Evolutionary conservation across 2,888 invertebrate species (phyloP), one percentile per base, ranked within the genome.

Genomic region (Diarsia dahlii): DNA sequence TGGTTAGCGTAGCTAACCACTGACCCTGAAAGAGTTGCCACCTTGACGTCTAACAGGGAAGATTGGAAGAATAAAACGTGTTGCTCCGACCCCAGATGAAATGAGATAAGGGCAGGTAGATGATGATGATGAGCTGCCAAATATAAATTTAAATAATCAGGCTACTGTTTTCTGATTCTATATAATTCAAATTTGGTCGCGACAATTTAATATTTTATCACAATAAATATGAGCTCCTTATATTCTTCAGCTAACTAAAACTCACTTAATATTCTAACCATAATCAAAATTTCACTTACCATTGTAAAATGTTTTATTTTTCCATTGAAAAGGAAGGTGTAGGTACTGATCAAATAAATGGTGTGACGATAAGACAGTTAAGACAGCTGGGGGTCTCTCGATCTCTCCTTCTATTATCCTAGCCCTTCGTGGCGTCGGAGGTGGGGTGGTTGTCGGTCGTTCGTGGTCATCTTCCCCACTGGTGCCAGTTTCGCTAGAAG

Each of bases 271-370:
- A 28, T 28, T 28, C 28, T 28, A 2, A 28, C 28, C 28, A 28
- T 28, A 45, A 63, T 28, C 8, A 63, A 63, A 63, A 63, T 20
- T 12, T 45, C 13, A 54, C 67, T 68, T 54, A 68, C 67, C 39
- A 54, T 12, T 3, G 54, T 54, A 68, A 39, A 23, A 68, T 23
- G 6, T 0, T 1, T 12, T 18, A 23, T 18, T 52, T 9, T 34
- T 8, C 52, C 52, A 39, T 15, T 3, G 18, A 18, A 67, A 67
- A 39, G 52, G 1, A n/a, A 15, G 3, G 34, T 67, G 67, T 1
- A 71, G 2, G 23, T 20, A 71, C 3, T 28, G 2, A 0, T 2
- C 8, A 12, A 18, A 0, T 4, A 63, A 9, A 45, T 12, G 13
- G 20, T 45, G 15, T 54, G 28, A 18, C 28, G 45, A 28, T 54